Evolutionary conservation across 2,888 invertebrate species (phyloP).

Genomic region (Acleris sparsana): DNA sequence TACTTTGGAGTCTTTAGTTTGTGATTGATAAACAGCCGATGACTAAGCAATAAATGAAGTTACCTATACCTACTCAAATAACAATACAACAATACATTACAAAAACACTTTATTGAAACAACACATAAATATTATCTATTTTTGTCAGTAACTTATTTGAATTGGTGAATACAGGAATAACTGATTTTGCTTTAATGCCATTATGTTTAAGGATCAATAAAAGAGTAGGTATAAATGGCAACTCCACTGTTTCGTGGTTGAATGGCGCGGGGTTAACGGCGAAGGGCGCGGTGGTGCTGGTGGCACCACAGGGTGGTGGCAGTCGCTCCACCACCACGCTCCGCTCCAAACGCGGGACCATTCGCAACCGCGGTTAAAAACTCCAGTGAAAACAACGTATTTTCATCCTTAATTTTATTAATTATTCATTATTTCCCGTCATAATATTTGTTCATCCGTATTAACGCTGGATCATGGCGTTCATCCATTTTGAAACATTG

Average conservation of each 20-base stretch:
- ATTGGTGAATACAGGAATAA: no score
- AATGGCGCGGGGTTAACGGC: constrained; percentile 37
- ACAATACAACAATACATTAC: no score
- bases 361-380: constrained; percentile 36
- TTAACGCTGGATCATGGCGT: no score
- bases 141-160: no score
- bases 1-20: no score
- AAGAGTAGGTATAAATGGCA: not conserved
- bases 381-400: constrained; percentile 7
- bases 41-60: no score
- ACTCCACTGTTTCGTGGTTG: constrained; percentile 17
- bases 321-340: constrained; percentile 72
- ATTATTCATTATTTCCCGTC: not conserved
- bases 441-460: no score
- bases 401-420: not conserved
- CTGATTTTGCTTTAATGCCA: no score
- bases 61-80: no score
- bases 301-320: constrained; percentile 55
- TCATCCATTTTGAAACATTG: not conserved
- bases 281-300: constrained; percentile 45
- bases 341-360: constrained; percentile 61
- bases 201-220: not conserved
- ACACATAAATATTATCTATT: no score
- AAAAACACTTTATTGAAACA: no score
- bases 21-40: no score